These are phyloP conservation scores for Encarsia formosa DNA, from an alignment of 2,888 invertebrate species.

Conservation along the genomic window DNA sequence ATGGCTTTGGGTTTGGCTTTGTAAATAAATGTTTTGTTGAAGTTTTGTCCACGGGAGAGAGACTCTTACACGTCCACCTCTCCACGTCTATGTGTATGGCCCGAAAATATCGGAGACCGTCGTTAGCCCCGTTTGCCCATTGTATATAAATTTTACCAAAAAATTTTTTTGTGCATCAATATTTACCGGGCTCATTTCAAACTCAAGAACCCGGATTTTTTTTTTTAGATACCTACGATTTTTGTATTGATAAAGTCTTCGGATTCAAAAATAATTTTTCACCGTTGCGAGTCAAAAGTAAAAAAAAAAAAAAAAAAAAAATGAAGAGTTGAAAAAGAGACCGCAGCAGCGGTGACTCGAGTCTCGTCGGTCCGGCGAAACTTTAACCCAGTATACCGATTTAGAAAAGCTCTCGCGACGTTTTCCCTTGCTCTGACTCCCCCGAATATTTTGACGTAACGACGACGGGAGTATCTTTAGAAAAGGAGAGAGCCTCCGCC, in stretches of 20 bases:
- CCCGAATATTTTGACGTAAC: slow-evolving; percentile 7
- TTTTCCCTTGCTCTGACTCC: neutral
- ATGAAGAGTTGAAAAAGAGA: neutral
- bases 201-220: neutral
- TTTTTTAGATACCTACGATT: neutral
- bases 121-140: too few relatives aligned
- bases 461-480: slow-evolving; percentile 8
- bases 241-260: too few relatives aligned
- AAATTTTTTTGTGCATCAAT: too few relatives aligned
- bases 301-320: neutral
- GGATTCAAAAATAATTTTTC: neutral
- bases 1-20: slow-evolving; percentile 17
- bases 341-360: too few relatives aligned
- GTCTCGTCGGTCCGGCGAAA: neutral
- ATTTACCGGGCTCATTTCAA: too few relatives aligned
- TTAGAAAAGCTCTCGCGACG: neutral
- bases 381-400: slow-evolving; percentile 15
- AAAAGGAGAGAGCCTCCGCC: neutral
- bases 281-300: neutral
- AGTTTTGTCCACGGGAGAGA: neutral
- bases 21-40: slow-evolving; percentile 4
- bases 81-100: too few relatives aligned
- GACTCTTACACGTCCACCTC: neutral
- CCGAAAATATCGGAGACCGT: too few relatives aligned
- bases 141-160: too few relatives aligned